Evolutionary conservation across 2,797 vertebrate genomes (phyloP).

Genomic region (Echeneis naucrates): DNA sequence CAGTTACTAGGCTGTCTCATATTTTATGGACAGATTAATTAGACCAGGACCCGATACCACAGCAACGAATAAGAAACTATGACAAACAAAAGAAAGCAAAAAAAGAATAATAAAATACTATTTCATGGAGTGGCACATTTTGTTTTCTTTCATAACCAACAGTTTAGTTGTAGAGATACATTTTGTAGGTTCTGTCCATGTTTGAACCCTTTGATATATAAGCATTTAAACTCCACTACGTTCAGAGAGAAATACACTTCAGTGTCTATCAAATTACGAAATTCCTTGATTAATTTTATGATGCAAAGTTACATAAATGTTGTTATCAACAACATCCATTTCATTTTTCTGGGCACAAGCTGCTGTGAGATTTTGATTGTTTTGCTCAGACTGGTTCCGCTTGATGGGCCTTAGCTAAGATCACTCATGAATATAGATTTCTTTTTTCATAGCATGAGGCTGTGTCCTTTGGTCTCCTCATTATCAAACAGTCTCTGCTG

Average conservation of each 20-base stretch:
- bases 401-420: constrained; percentile 42
- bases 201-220: too few species aligned
- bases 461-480: constrained; percentile 32
- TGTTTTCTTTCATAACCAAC: too few species aligned
- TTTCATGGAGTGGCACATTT: too few species aligned
- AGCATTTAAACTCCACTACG: too few species aligned
- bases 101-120: too few species aligned
- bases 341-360: neutral
- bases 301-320: neutral
- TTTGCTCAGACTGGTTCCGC: constrained; percentile 14
- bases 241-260: too few species aligned
- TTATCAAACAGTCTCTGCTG: constrained; percentile 45
- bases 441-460: neutral
- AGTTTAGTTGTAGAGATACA: too few species aligned
- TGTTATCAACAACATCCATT: neutral
- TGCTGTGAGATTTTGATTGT: constrained; percentile 2
- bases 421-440: neutral
- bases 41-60: too few species aligned
- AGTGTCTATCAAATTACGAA: neutral
- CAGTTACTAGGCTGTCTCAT: neutral
- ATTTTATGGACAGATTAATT: too few species aligned
- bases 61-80: neutral
- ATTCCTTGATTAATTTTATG: neutral
- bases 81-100: neutral
- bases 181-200: too few species aligned